These are phyloP conservation scores for Melanerpes aurifrons DNA, from an alignment of 2,113 vertebrate genomes.

Conservation along the genomic window DNA sequence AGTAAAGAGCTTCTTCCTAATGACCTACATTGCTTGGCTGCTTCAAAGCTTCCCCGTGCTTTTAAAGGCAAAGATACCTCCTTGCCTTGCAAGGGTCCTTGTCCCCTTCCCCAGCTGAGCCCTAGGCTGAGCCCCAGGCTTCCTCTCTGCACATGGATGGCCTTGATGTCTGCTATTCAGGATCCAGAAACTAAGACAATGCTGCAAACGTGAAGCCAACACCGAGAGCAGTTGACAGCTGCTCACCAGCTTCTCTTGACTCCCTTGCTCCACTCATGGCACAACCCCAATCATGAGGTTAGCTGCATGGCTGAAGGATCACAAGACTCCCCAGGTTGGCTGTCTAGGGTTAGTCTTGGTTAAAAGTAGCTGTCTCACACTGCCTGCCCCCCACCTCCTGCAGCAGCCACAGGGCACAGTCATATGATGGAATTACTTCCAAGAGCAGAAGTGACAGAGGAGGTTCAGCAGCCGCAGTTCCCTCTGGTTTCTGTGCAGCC, in stretches of 20 bases:
- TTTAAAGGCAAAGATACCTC: background rate
- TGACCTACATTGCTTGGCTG: background rate
- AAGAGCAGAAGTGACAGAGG: background rate
- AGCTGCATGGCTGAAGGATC: background rate
- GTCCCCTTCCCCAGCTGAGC: background rate
- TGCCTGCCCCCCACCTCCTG: background rate
- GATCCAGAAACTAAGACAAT: background rate
- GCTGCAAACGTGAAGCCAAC: background rate
- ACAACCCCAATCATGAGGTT: background rate
- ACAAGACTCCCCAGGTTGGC: background rate
- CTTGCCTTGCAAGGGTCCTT: background rate
- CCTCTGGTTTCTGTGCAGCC: background rate
- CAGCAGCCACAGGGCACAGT: background rate
- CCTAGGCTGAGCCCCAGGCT: no score
- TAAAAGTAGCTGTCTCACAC: background rate
- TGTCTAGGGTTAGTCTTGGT: background rate
- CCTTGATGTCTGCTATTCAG: accelerated
- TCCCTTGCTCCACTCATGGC: background rate
- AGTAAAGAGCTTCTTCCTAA: no score
- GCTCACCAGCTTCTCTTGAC: background rate
- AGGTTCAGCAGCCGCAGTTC: background rate
- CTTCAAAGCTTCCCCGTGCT: background rate
- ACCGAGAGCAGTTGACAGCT: background rate
- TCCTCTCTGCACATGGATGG: accelerated
- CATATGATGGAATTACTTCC: background rate